Evolutionary conservation across 2,888 invertebrate genomes (phyloP), one percentile per base, ranked within the genome.

Genomic region (Drosophila hamatofila): DNA sequence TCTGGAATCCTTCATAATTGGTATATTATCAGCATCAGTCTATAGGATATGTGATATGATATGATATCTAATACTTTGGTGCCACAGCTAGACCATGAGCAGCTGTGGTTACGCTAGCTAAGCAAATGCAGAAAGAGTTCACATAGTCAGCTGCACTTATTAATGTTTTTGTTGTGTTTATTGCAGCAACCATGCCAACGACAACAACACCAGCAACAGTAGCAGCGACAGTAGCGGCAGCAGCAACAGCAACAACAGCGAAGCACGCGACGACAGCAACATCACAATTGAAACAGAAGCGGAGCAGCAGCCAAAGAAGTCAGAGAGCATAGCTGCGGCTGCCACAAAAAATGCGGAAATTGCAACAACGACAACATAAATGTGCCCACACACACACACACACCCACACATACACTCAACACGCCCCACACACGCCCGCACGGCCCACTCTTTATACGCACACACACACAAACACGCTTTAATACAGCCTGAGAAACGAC

Each of bases 361-460:
- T 72, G 65, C 87, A 66, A 73, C 88, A 71, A 86, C 89, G 66
- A 89, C 84, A 64, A 73, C 79, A 75, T 77, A 84, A 82, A 73
- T 73, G 69, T 80, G 76, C 55, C 33, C 58, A 23, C 51, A 72
- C 58, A 66, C 14, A 39, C 52, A 41, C 11, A 39, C 46, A 30
- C 44, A 51, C 64, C 49, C 51, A 16, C 23, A 68, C 42, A 57
- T 56, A 60, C 58, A 46, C 25, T 5, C 55, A 41, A 49, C 18
- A 18, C 46, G 63, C 23, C 2, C 3, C 9, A 46, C 48, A 51
- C 44, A 46, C 21, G 52, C 30, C 54, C 67, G 42, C 59, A 35
- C 21, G 44, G 27, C n/a, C 35, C 25, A 37, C 30, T 48, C 61
- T 48, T 27, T n/a, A 48, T 48, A 49, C 51, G 56, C 62, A 66